phyloP scores from a whole-genome alignment of 2,797 vertebrate genomes.

The Scolopax bukidnonensis region DNA sequence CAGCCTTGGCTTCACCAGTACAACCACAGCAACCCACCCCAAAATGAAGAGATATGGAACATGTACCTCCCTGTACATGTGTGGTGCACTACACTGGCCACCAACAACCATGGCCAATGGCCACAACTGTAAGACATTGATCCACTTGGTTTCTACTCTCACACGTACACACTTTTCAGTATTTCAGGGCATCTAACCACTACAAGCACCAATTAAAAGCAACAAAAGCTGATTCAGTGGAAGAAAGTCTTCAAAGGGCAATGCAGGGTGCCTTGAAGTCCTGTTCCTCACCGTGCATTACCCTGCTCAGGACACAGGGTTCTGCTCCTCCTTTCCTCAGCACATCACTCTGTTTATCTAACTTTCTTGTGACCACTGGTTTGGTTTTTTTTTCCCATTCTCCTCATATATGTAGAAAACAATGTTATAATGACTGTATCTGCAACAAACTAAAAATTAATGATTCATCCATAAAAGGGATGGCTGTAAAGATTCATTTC shows the following conservation, averaged over 20 bases:
- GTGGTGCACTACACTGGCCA: fast-evolving
- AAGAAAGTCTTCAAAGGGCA: background rate
- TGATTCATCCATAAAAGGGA: background rate
- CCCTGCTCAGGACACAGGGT: background rate
- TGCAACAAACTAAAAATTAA: background rate
- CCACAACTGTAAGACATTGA: background rate
- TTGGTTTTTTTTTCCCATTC: background rate
- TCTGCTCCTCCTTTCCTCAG: background rate
- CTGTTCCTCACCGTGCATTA: background rate
- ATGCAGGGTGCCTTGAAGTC: background rate
- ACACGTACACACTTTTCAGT: fast-evolving
- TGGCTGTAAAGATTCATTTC: background rate
- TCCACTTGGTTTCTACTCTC: background rate
- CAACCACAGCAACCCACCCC: background rate
- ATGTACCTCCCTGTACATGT: fast-evolving
- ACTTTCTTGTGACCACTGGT: background rate
- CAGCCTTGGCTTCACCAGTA: background rate
- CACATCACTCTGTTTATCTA: background rate
- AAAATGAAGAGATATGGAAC: background rate
- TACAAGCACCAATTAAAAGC: background rate
- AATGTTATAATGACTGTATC: background rate
- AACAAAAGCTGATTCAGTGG: background rate
- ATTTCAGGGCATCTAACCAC: background rate
- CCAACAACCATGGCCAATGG: background rate
- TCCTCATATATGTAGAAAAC: background rate